phyloP scores from a whole-genome alignment of 92 coral and sea anemone genomes.

The Pocillopora meandrina region DNA sequence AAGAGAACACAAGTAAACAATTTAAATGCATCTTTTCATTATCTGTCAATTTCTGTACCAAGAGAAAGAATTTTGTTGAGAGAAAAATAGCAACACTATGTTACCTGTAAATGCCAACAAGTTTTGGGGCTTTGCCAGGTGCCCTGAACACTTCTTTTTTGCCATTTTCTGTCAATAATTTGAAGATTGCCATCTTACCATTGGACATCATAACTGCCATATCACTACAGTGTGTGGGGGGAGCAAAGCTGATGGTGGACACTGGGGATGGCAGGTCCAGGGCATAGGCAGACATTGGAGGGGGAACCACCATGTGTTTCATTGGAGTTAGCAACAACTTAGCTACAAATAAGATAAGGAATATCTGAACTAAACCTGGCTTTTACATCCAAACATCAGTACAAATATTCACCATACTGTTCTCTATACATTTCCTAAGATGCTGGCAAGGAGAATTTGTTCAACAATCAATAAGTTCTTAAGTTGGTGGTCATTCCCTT shows the following conservation, averaged over 20 bases:
- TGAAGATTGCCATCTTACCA: conserved; percentile 69
- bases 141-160: conserved; percentile 57
- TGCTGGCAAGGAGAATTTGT: too few species aligned
- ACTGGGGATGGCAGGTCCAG: conserved; percentile 69
- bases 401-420: too few species aligned
- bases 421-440: too few species aligned
- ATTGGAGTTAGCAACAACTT: conserved; percentile 77
- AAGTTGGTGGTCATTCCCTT: too few species aligned
- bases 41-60: too few species aligned
- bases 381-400: neutral
- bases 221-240: conserved; percentile 72
- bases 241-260: conserved; percentile 76
- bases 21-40: too few species aligned
- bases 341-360: conserved; percentile 22
- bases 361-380: too few species aligned
- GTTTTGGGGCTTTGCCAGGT: conserved; percentile 58
- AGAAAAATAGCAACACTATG: neutral
- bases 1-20: too few species aligned
- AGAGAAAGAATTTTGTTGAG: neutral
- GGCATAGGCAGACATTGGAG: conserved; percentile 89
- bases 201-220: conserved; percentile 80
- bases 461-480: too few species aligned
- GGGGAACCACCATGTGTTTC: conserved; percentile 90
- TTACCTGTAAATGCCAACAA: conserved; percentile 61
- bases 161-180: conserved; percentile 25